Percentiles rank a stretch among this genome's conserved stretches.
Evolutionary conservation across 2,888 invertebrate species (phyloP).

Genomic region (Nemotelus nigrinus): DNA sequence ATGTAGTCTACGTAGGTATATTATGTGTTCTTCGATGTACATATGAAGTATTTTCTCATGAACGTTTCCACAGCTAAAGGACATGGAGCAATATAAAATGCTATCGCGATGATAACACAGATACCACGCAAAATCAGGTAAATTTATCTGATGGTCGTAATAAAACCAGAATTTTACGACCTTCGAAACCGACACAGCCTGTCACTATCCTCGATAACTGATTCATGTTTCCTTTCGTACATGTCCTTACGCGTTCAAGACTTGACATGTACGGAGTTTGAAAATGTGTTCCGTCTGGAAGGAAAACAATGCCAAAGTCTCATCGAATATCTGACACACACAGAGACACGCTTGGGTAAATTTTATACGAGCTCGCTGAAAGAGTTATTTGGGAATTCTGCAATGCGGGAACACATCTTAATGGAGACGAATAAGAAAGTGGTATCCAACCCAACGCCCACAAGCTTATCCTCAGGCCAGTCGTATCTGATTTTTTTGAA

Average conservation of each 20-base stretch:
- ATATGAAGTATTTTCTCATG: too few relatives aligned
- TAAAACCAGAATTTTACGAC: slow-evolving; percentile 32
- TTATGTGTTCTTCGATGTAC: too few relatives aligned
- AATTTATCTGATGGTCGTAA: slow-evolving; percentile 30
- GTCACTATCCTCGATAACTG: slow-evolving; percentile 5
- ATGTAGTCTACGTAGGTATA: too few relatives aligned
- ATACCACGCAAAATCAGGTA: slow-evolving; percentile 37
- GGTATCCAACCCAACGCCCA: not conserved
- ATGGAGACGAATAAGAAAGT: not conserved
- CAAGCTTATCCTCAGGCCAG: not conserved
- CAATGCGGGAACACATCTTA: slow-evolving; percentile 12
- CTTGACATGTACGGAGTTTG: too few relatives aligned
- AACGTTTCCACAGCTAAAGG: too few relatives aligned
- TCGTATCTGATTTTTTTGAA: not conserved
- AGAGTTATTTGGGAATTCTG: not conserved
- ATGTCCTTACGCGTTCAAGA: not conserved
- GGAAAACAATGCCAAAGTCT: too few relatives aligned
- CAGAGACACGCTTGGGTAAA: too few relatives aligned
- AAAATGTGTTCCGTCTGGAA: too few relatives aligned
- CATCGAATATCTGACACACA: too few relatives aligned
- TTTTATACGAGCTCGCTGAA: too few relatives aligned
- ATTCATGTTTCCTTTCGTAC: not conserved
- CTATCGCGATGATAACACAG: not conserved
- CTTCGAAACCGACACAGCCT: slow-evolving; percentile 17
- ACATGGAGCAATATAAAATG: too few relatives aligned